Percentiles rank a stretch among this genome's conserved stretches.
These are phyloP conservation scores for Salvator merianae DNA, from an alignment of 2,113 vertebrate genomes.

Conservation along the genomic window DNA sequence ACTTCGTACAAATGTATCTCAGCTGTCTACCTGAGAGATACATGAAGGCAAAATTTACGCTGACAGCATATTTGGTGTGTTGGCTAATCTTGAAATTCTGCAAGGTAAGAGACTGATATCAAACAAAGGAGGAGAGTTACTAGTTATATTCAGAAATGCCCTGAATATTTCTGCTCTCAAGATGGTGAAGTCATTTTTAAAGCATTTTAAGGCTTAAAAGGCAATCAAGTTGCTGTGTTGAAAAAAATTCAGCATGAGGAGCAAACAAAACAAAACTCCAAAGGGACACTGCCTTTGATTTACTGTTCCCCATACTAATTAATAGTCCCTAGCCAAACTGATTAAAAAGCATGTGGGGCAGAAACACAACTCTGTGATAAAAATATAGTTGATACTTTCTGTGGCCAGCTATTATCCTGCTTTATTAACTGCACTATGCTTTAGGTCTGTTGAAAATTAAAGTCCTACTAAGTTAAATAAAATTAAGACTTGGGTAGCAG, in stretches of 20 bases:
- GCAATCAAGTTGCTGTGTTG: neutral
- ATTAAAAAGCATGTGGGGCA: neutral
- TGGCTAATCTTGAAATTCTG: constrained; percentile 76
- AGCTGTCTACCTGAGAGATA: constrained; percentile 66
- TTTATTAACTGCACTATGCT: neutral
- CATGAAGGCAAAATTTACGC: constrained; percentile 64
- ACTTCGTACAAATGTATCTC: constrained; percentile 59
- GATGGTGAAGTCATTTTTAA: neutral
- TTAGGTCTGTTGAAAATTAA: neutral
- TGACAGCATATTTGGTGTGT: constrained; percentile 66
- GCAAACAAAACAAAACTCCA: neutral
- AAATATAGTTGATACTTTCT: neutral
- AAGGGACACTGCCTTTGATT: neutral
- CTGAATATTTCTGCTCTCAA: neutral
- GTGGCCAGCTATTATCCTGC: neutral
- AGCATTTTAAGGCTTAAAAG: constrained; percentile 8
- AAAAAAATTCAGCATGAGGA: neutral
- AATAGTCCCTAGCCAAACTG: neutral
- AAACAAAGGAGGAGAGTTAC: neutral
- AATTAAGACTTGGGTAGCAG: neutral
- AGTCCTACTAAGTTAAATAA: neutral
- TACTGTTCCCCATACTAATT: neutral
- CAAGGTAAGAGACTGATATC: constrained; percentile 72
- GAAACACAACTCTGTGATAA: neutral
- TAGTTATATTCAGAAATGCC: constrained; percentile 16